phyloP scores from a whole-genome alignment of 2,797 vertebrate genomes.

The Ctenopoma multispine region DNA sequence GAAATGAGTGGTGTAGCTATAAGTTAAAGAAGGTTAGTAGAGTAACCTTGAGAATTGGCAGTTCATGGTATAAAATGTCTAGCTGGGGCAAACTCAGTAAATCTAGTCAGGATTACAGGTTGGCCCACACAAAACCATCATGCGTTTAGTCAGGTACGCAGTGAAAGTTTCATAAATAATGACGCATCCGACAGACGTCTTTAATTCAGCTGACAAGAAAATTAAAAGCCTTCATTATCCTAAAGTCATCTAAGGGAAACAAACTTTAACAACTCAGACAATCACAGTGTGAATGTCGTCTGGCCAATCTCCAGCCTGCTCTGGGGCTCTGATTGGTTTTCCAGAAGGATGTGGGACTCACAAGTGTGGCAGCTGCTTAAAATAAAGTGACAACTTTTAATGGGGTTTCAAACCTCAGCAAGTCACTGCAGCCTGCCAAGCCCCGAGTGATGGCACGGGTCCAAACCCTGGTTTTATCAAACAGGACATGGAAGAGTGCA shows the following conservation, averaged over 20 bases:
- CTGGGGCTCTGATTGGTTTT: slow-evolving; percentile 75
- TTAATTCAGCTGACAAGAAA: slow-evolving; percentile 75
- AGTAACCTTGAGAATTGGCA: slow-evolving; percentile 44
- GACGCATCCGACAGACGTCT: slow-evolving; percentile 76
- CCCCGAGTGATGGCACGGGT: slow-evolving; percentile 68
- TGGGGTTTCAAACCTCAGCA: slow-evolving; percentile 82
- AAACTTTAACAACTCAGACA: slow-evolving; percentile 76
- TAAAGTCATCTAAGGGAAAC: slow-evolving; percentile 66
- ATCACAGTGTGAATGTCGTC: slow-evolving; percentile 56
- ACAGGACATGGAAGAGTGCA: slow-evolving; percentile 87
- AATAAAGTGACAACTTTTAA: slow-evolving; percentile 86
- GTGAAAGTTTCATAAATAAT: slow-evolving; percentile 77
- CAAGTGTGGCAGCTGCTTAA: slow-evolving; percentile 81
- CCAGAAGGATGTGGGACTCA: slow-evolving; percentile 82
- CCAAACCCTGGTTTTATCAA: slow-evolving; percentile 86
- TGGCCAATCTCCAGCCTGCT: slow-evolving; percentile 58
- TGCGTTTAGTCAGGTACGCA: slow-evolving; percentile 69
- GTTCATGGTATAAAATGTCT: slow-evolving; percentile 41
- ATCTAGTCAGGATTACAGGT: slow-evolving; percentile 65
- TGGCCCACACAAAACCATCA: slow-evolving; percentile 71
- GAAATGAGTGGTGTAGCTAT: slow-evolving; percentile 9
- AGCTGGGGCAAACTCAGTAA: slow-evolving; percentile 61
- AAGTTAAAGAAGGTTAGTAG: slow-evolving; percentile 6
- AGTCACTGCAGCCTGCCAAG: slow-evolving; percentile 82
- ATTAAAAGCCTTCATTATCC: slow-evolving; percentile 80